Conservation (phyloP, 2,797 vertebrate species). For the Sitta carolinensis region DNA sequence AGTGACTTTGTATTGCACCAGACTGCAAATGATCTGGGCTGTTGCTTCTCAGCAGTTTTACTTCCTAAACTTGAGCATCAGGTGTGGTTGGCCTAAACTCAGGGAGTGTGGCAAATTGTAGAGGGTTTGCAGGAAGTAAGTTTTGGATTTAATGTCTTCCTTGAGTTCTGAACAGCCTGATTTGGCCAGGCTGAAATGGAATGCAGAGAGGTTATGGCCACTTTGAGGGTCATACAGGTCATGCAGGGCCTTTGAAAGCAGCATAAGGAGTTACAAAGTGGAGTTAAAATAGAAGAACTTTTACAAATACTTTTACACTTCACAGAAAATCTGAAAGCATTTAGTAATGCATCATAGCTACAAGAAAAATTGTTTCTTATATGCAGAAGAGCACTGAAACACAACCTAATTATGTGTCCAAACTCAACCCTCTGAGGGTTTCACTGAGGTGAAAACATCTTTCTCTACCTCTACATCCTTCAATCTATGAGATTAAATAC, state of each 20-base stretch:
- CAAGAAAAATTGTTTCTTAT: background rate
- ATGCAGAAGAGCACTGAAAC: background rate
- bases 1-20: conserved; percentile 24
- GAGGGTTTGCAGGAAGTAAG: background rate
- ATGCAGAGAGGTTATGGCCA: background rate
- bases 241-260: background rate
- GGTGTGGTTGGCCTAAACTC: background rate
- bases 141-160: background rate
- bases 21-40: background rate
- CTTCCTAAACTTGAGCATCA: background rate
- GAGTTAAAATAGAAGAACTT: background rate
- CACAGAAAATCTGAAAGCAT: background rate
- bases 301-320: background rate
- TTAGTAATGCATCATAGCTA: background rate
- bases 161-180: background rate
- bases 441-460: background rate
- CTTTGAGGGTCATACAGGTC: background rate
- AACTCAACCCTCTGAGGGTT: background rate
- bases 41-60: background rate
- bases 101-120: background rate
- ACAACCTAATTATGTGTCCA: background rate
- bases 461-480: background rate
- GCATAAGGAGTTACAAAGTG: background rate
- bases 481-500: background rate
- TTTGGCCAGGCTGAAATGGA: background rate